phyloP scores from a whole-genome alignment of 2,113 vertebrate genomes.

The Dunckerocampus dactyliophorus region DNA sequence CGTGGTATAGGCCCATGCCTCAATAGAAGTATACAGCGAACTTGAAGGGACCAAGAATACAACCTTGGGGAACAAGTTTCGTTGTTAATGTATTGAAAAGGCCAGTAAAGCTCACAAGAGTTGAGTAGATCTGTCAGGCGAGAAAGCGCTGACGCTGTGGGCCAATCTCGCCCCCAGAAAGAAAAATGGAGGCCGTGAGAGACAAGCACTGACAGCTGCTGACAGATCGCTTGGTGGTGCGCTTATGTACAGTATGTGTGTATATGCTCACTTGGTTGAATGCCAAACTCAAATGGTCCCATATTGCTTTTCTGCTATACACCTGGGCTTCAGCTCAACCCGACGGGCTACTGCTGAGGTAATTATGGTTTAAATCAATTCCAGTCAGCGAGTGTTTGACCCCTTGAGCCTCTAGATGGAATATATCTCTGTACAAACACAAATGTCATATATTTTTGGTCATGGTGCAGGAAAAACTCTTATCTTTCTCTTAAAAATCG shows the following conservation, averaged over 20 bases:
- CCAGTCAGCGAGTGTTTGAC: conserved; percentile 36
- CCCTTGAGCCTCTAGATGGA: conserved; percentile 24
- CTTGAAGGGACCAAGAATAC: background rate
- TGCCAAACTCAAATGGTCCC: conserved; percentile 40
- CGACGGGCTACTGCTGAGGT: conserved; percentile 33
- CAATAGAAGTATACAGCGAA: too few species aligned
- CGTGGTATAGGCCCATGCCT: too few species aligned
- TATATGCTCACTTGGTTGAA: conserved; percentile 24
- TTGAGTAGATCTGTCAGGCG: conserved; percentile 43
- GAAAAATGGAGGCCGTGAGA: conserved; percentile 50
- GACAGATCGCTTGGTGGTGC: conserved; percentile 26
- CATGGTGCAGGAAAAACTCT: conserved; percentile 16
- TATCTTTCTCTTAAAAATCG: conserved; percentile 40
- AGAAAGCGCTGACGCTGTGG: conserved; percentile 30
- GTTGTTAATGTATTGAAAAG: background rate
- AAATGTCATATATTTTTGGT: conserved; percentile 26
- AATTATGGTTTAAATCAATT: conserved; percentile 47
- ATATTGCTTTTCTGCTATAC: conserved; percentile 46
- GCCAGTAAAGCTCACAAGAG: background rate
- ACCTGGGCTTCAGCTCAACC: conserved; percentile 42
- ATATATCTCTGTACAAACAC: conserved; percentile 28
- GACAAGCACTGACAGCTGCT: conserved; percentile 35
- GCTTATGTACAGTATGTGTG: background rate
- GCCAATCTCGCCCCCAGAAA: conserved; percentile 37
- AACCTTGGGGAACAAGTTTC: background rate